A percentile compares a stretch with the other conserved stretches of the same genome.
Evolutionary conservation across 2,113 vertebrate species (phyloP).

Genomic region (Bucco capensis): DNA sequence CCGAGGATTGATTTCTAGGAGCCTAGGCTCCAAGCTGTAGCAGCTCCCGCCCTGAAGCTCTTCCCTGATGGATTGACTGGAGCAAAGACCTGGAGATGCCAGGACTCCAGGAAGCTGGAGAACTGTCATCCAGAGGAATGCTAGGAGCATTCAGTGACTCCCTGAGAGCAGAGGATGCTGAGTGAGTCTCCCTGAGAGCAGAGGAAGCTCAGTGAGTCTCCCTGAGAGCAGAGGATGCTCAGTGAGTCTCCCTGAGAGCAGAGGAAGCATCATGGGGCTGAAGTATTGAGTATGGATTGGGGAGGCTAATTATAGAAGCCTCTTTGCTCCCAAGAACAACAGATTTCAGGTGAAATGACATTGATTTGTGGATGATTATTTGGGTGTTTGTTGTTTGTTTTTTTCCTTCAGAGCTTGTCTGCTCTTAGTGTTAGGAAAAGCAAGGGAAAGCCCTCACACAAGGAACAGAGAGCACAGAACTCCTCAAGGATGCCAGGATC

Average conservation of each 20-base stretch:
- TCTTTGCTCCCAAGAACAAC: conserved; percentile 19
- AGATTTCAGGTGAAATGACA: conserved; percentile 40
- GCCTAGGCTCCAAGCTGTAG: fast-evolving
- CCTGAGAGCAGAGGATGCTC: neutral
- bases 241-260: conserved; percentile 42
- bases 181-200: conserved; percentile 42
- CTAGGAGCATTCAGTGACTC: neutral
- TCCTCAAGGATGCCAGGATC: too few relatives aligned
- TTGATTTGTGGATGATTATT: conserved; percentile 12
- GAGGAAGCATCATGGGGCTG: conserved; percentile 29
- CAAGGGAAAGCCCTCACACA: neutral
- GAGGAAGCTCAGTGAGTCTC: conserved; percentile 49
- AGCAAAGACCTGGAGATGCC: neutral
- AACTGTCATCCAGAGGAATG: neutral
- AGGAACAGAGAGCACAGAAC: too few relatives aligned
- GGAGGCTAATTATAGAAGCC: conserved; percentile 52
- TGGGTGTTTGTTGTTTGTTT: neutral
- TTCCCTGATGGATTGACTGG: neutral
- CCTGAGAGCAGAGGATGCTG: too few relatives aligned
- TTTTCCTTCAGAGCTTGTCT: neutral
- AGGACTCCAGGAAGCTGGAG: neutral
- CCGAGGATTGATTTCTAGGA: too few relatives aligned
- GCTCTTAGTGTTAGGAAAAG: neutral
- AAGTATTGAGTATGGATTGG: conserved; percentile 53
- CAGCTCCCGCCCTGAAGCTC: neutral